Evolutionary conservation across 2,888 invertebrate genomes (phyloP).

Genomic region (Campopleginae sp.): DNA sequence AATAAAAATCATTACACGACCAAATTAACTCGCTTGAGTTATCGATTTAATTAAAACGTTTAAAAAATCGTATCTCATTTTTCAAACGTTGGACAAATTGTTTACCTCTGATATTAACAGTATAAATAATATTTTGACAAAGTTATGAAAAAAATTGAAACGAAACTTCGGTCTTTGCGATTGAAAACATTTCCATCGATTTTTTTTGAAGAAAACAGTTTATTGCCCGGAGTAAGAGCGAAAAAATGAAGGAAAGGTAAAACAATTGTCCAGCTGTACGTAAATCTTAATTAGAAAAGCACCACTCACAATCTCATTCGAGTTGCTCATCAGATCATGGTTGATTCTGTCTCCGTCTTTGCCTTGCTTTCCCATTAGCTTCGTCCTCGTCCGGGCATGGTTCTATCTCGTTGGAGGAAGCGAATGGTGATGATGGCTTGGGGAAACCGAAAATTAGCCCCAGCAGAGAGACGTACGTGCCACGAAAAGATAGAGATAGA

Average conservation of each 20-base stretch:
- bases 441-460: slow-evolving; percentile 83
- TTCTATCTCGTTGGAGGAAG: slow-evolving; percentile 52
- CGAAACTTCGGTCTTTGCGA: neutral
- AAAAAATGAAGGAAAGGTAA: slow-evolving; percentile 34
- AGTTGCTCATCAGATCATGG: slow-evolving; percentile 44
- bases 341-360: no score
- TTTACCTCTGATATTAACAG: neutral
- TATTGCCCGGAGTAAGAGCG: neutral
- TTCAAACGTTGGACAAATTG: neutral
- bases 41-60: slow-evolving; percentile 1
- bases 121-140: neutral
- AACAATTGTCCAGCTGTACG: slow-evolving; percentile 41
- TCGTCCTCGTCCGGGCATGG: neutral
- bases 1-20: neutral
- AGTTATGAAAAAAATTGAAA: neutral
- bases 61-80: neutral
- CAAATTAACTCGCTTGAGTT: neutral
- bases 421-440: slow-evolving; percentile 74
- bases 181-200: neutral
- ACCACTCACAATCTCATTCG: slow-evolving; percentile 44
- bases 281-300: slow-evolving; percentile 46
- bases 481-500: slow-evolving; percentile 58
- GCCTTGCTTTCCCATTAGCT: neutral
- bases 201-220: neutral
- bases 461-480: slow-evolving; percentile 73